Base-by-base conservation (phyloP, 2,113 vertebrate species). In the Tympanuchus pallidicinctus region DNA sequence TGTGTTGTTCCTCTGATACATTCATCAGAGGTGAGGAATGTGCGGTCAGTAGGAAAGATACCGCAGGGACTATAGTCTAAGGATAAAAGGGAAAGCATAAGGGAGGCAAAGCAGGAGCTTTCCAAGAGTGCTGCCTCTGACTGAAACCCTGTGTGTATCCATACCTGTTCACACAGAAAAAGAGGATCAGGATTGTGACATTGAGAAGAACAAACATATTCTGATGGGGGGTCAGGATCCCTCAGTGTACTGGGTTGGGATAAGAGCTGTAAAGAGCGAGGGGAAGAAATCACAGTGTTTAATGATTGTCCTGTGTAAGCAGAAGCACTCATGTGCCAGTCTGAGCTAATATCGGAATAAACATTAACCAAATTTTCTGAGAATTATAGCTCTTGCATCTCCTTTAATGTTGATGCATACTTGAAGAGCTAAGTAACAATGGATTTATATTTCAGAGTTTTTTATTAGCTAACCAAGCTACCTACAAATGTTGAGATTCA, bases 141-240 rank as follows among this genome's bases (percentile, higher is more conserved):
- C 3, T 43, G 63, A 72, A n/a, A 13, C 8, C 61, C 6, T 10
- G 17, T 0, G 7, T 14, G 12, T 6, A 32, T 36, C 36, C 4
- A 38, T 22, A 36, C 21, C 5, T 50, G 25, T 18, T 28, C 32
- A 45, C 17, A 6, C 27, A 36, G 54, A 50, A 85, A 85, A 60
- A 4, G 13, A 15, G 36, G 36, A 47, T 32, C 11, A 61, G 15
- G 16, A 3, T n/a, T 36, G 2, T 7, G 15, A 3, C 17, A 71
- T 5, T 0, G 0, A 56, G 12, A 45, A 70, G 13, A 15, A 4
- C 4, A n/a, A 60, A 42, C 0, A 0, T 14, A 14, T 28, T 74
- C 9, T 82, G 8, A 27, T 22, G 6, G 8, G 8, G 78, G 75
- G 74, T 9, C 17, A 38, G 38, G 43, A 60, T 2, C 7, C 1